Evolutionary conservation across 1,140 invertebrate genomes (phyloP).

Genomic region (Limonius californicus): DNA sequence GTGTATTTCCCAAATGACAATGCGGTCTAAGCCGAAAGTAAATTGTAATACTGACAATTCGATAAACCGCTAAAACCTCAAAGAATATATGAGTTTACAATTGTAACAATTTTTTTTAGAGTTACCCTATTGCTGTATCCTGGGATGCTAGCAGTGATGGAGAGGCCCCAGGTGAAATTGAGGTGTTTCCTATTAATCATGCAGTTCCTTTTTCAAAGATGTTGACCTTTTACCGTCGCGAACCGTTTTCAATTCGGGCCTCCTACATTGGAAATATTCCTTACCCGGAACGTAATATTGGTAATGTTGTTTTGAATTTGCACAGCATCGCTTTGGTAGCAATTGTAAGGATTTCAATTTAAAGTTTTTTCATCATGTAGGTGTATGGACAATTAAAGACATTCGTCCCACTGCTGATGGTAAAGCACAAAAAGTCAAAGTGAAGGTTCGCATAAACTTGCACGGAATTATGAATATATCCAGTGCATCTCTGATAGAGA

Average conservation of each 20-base stretch:
- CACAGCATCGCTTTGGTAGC: no score
- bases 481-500: conserved; percentile 82
- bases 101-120: conserved; percentile 24
- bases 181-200: conserved; percentile 84
- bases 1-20: no score
- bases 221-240: conserved; percentile 87
- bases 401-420: conserved; percentile 82
- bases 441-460: conserved; percentile 90
- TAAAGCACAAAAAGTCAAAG: conserved; percentile 88
- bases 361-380: conserved; percentile 48
- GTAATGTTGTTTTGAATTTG: no score
- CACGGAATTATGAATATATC: conserved; percentile 88
- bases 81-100: background rate
- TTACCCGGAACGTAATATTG: conserved; percentile 75
- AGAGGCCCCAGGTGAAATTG: conserved; percentile 61
- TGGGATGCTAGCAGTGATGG: conserved; percentile 76
- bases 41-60: no score
- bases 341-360: no score
- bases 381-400: conserved; percentile 78
- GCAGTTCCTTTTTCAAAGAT: conserved; percentile 89
- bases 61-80: no score
- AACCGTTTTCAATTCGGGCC: conserved; percentile 81
- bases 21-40: no score
- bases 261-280: conserved; percentile 71
- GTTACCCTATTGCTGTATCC: conserved; percentile 78